Conservation (phyloP, 2,113 vertebrate genomes). For the Nibea albiflora region DNA sequence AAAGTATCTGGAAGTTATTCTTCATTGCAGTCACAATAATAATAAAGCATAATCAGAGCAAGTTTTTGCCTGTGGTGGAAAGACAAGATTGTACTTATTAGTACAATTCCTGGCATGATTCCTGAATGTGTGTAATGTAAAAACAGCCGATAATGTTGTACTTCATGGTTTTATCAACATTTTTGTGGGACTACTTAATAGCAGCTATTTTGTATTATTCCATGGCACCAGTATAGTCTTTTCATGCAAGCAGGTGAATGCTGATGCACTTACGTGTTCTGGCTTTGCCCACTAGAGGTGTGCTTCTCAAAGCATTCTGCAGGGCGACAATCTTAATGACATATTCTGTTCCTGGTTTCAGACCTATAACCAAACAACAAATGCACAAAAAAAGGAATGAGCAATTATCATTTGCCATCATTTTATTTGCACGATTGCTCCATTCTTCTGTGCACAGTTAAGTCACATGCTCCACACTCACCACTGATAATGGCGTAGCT, state of each 20-base stretch:
- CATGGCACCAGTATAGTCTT: background rate
- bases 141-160: background rate
- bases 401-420: background rate
- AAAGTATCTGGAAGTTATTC: background rate
- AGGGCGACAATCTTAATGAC: constrained; percentile 91
- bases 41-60: background rate
- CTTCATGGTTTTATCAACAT: background rate
- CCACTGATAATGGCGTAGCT: constrained; percentile 89
- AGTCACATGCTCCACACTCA: constrained; percentile 64
- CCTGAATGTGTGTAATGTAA: background rate
- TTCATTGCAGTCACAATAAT: background rate
- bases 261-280: constrained; percentile 90
- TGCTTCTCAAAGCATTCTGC: constrained; percentile 92
- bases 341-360: constrained; percentile 93
- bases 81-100: background rate
- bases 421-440: background rate
- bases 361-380: constrained; percentile 75
- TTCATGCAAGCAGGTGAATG: background rate
- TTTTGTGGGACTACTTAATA: background rate
- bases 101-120: background rate
- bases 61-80: background rate
- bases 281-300: constrained; percentile 90
- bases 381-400: background rate
- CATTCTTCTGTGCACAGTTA: no score
- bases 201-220: background rate